A percentile compares a stretch with the other conserved stretches of the same genome.
These are phyloP conservation scores for Drosophila mauritiana DNA, from an alignment of 1,140 invertebrate species.

Conservation along the genomic window DNA sequence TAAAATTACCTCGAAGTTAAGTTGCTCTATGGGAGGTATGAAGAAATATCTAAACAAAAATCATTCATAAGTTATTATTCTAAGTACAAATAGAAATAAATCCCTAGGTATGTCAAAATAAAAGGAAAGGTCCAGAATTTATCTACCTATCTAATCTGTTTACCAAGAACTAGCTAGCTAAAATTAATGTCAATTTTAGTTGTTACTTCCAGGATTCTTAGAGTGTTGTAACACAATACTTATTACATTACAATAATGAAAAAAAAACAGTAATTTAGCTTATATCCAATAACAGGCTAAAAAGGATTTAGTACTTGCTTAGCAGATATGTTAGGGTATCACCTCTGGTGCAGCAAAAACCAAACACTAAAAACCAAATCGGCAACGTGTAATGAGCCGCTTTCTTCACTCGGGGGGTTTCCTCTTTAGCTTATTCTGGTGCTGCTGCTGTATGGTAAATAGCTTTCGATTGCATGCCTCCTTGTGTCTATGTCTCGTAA, in stretches of 20 bases:
- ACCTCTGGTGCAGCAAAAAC: conserved; percentile 27
- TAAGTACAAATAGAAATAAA: no score
- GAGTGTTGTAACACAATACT: no score
- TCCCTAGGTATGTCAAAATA: not conserved
- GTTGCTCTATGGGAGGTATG: conserved; percentile 2
- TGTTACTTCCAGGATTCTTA: no score
- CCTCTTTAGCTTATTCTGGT: conserved; percentile 15
- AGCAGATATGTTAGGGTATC: conserved; percentile 25
- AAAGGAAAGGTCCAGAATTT: no score
- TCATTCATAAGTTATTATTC: no score
- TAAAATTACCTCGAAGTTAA: conserved; percentile 5
- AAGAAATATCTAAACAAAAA: not conserved
- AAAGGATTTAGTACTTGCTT: not conserved
- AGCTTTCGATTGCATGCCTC: conserved; percentile 79
- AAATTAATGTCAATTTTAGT: no score
- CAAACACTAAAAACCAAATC: conserved; percentile 41
- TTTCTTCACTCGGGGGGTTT: conserved; percentile 67
- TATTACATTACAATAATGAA: no score
- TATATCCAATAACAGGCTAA: no score
- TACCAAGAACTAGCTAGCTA: no score
- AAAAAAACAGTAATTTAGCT: no score
- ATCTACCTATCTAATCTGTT: no score
- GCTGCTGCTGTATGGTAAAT: conserved; percentile 72
- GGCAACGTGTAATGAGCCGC: conserved; percentile 75
- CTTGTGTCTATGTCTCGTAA: conserved; percentile 40